Evolutionary conservation across 2,797 vertebrate species (phyloP).

Genomic region (Zalophus californianus): DNA sequence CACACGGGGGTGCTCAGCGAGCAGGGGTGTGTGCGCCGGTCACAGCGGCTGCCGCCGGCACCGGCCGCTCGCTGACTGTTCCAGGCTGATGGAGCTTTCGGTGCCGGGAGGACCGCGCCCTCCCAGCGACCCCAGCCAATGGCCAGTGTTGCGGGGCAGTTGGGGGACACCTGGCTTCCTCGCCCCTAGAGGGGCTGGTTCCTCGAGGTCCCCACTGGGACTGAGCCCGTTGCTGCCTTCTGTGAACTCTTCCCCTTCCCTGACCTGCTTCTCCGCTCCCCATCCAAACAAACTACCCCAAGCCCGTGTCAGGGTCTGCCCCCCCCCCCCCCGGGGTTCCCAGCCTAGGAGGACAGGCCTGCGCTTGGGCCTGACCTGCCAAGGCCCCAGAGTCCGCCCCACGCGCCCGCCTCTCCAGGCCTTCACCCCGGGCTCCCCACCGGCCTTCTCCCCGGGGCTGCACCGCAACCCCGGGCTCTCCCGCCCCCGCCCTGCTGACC

Average conservation of each 20-base stretch:
- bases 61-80: fast-evolving
- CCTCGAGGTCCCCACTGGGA: not conserved
- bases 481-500: fast-evolving
- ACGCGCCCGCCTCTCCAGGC: not conserved
- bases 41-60: fast-evolving
- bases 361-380: not conserved
- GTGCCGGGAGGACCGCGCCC: no score
- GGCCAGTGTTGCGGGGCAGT: fast-evolving
- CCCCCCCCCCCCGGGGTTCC: no score
- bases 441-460: not conserved
- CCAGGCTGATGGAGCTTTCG: not conserved
- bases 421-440: fast-evolving
- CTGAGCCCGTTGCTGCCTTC: not conserved
- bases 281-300: fast-evolving
- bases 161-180: not conserved
- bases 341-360: fast-evolving
- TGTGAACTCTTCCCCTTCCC: no score
- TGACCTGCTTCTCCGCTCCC: no score
- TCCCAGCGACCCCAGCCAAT: not conserved
- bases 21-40: no score
- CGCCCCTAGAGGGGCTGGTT: not conserved
- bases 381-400: not conserved
- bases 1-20: fast-evolving
- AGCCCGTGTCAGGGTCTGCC: not conserved
- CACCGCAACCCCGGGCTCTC: not conserved